phyloP scores from a whole-genome alignment of 2,888 invertebrate species.

The Autographa gamma region DNA sequence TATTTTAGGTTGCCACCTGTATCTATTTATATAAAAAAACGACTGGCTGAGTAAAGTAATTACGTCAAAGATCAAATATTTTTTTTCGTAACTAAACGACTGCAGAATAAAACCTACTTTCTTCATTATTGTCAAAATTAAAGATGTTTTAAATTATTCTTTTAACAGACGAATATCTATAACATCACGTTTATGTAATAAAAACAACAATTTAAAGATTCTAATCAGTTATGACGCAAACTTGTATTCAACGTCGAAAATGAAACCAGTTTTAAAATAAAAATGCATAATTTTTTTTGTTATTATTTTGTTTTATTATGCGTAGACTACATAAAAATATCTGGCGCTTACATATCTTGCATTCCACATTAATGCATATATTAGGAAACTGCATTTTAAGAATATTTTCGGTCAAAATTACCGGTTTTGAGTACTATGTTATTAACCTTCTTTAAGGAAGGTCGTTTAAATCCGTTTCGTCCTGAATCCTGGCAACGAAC shows the following conservation, averaged over 20 bases:
- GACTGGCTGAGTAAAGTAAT: too few species aligned
- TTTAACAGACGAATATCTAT: not conserved
- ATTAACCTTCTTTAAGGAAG: slow-evolving; percentile 4
- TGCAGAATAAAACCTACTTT: too few species aligned
- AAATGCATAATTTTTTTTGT: not conserved
- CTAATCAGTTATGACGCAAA: not conserved
- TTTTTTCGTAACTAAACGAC: too few species aligned
- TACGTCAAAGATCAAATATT: too few species aligned
- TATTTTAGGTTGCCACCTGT: too few species aligned
- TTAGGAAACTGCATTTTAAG: not conserved
- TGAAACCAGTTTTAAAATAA: not conserved
- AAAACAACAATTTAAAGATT: not conserved
- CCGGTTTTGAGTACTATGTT: slow-evolving; percentile 4
- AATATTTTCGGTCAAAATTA: not conserved
- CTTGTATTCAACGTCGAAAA: not conserved
- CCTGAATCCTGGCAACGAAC: not conserved
- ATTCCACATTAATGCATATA: slow-evolving; percentile 1
- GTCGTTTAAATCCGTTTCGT: slow-evolving; percentile 1
- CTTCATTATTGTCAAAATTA: too few species aligned
- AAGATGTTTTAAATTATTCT: too few species aligned
- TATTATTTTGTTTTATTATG: not conserved
- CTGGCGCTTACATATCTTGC: slow-evolving; percentile 4
- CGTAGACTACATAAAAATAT: not conserved
- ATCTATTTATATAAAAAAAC: too few species aligned
- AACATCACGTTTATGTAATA: not conserved